Base-by-base conservation (phyloP, 2,888 invertebrate genomes). In the Melanotus villosus region DNA sequence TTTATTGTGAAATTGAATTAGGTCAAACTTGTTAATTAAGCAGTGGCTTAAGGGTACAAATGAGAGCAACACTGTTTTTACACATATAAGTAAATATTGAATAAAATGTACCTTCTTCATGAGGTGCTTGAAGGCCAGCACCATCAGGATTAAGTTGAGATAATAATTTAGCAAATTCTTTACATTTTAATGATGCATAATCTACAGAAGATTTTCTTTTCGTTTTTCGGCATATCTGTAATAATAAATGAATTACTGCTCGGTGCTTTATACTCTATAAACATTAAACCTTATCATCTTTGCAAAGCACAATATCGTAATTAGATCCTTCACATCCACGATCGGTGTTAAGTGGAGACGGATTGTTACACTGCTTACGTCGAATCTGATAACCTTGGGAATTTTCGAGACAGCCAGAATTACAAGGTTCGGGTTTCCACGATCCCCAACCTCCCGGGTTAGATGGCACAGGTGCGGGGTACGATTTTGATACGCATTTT, bases 91-190 rank as follows among this genome's bases (percentile, higher is more conserved):
- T n/a, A n/a, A n/a, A n/a, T n/a, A n/a, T n/a, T n/a, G n/a, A n/a
- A n/a, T n/a, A n/a, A n/a, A n/a, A n/a, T n/a, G n/a, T 81, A 89
- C 90, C 89, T 47, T 87, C 85, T 80, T 93, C 93, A 76, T 93
- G 92, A 1, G 91, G 90, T 10, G 92, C 91, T 83, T 93, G 93
- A 69, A 93, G 83, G 0, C 93, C 93, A 0, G 88, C 87, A n/a
- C 90, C 92, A 30, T 88, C 86, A 0, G 88, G 82, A 80, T 93
- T 93, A 64, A 93, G 83, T 68, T 89, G 88, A 0, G 89, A 86
- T 63, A 93, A 76, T 59, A 86, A 81, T 66, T 86, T 85, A 30
- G 91, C 89, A 81, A 90, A 93, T 78, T 90, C 88, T 52, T 85
- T 80, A 78, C 93, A 93, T 80, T 88, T 90, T 14, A 87, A 83